Evolutionary conservation across 2,888 invertebrate genomes (phyloP), one percentile per base, ranked within the genome.

Genomic region (Drosophila cognata): DNA sequence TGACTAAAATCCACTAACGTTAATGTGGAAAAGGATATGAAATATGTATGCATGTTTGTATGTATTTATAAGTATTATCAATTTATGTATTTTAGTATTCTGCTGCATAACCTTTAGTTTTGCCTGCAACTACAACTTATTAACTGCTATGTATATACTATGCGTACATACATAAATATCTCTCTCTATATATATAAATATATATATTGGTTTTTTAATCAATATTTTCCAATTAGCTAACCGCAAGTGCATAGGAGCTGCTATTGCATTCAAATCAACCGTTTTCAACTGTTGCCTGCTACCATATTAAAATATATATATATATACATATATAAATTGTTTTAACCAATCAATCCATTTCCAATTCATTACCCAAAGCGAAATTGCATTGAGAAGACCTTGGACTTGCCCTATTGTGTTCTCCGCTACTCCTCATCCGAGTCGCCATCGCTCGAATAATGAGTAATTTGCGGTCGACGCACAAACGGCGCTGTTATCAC

Each of bases 401-500:
- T 50, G 68, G 61, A 64, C 63, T 57, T 71, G 58, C 29, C 21
- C 57, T 59, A 57, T 48, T 63, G 43, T 58, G 51, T 51, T 21
- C 55, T 7, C 4, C 25, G 51, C 78, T 95, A 98, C 94, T 98
- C 98, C 92, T 98, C 98, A 93, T 98, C 98, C 43, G 98, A 97
- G 74, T 93, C 98, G 51, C 97, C 96, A 92, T 98, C 98, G 93
- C 98, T 98, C 90, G 97, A 98, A 94, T 93, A 93, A 71, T 93
- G 92, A 38, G 92, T 92, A 69, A 91, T 90, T 71, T 92, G 92
- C 57, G 92, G 92, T 62, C 93, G 95, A 88, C 95, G 94, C 74
- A 95, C 94, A 92, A 95, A 95, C 41, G 96, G 96, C 0, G 96
- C 96, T 78, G 95, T 95, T 81, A 95, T 95, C 94, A 96, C 96